Evolutionary conservation across 1,140 invertebrate genomes (phyloP).

Genomic region (Grapholita molesta): DNA sequence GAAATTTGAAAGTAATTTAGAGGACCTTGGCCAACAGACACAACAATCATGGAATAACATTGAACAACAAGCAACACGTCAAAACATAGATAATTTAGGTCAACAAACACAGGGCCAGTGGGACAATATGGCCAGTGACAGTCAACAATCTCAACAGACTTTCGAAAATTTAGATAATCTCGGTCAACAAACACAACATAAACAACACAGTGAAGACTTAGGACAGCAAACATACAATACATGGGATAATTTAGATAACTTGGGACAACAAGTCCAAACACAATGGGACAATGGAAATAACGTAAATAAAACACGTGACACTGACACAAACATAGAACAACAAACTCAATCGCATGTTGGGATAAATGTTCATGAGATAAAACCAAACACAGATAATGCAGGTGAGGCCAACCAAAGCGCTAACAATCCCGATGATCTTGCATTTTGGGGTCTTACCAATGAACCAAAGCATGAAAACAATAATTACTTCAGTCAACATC

Average conservation of each 20-base stretch:
- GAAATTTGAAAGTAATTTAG: slow-evolving; percentile 29
- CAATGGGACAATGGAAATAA: slow-evolving; percentile 36
- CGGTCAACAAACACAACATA: slow-evolving; percentile 43
- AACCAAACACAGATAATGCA: neutral
- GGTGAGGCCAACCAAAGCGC: too few relatives aligned
- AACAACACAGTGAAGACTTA: slow-evolving; percentile 35
- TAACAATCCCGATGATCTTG: neutral
- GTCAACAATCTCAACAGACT: slow-evolving; percentile 38
- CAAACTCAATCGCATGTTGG: slow-evolving; percentile 20
- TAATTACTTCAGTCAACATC: slow-evolving; percentile 10
- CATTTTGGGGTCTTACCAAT: neutral
- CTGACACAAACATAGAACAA: slow-evolving; percentile 30
- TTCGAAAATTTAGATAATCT: slow-evolving; percentile 41
- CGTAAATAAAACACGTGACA: slow-evolving; percentile 33
- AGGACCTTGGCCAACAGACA: slow-evolving; percentile 44
- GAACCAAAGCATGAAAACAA: neutral
- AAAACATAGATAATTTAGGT: slow-evolving; percentile 36
- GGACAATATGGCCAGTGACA: slow-evolving; percentile 7
- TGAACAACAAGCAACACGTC: slow-evolving; percentile 25
- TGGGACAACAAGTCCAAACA: slow-evolving; percentile 34
- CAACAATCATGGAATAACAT: slow-evolving; percentile 26
- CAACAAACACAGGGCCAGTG: slow-evolving; percentile 42
- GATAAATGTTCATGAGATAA: neutral
- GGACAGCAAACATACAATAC: slow-evolving; percentile 35
- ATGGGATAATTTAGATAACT: slow-evolving; percentile 26